Conservation (phyloP, 1,140 invertebrate species). For the Adoxophyes honmai region DNA sequence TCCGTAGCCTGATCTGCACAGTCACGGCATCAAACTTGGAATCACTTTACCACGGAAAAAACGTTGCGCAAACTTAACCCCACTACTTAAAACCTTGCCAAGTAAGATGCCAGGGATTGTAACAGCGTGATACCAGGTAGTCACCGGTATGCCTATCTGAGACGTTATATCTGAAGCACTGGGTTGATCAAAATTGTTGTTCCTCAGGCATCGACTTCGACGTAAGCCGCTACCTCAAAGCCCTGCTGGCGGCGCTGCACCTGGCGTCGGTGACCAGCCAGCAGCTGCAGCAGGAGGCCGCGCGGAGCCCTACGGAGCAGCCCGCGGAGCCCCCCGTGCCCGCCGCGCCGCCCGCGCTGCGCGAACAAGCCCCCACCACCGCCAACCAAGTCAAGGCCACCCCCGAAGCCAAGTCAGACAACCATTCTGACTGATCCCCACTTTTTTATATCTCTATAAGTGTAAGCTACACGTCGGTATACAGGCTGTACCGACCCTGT, state of each 20-base stretch:
- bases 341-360: conserved; percentile 36
- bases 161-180: no score
- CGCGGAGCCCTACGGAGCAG: conserved; percentile 44
- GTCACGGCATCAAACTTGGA: no score
- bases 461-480: conserved; percentile 2
- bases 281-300: conserved; percentile 68
- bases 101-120: no score
- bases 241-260: conserved; percentile 80
- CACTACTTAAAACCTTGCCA: no score
- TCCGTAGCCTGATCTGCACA: no score
- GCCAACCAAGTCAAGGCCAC: conserved; percentile 62
- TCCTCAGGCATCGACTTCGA: conserved; percentile 66
- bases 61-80: no score
- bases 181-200: conserved; percentile 14
- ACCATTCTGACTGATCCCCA: neutral
- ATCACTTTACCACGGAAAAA: no score
- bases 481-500: neutral
- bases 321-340: conserved; percentile 17
- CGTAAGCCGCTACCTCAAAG: conserved; percentile 80
- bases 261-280: conserved; percentile 81
- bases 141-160: no score
- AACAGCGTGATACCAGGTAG: no score
- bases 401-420: conserved; percentile 55
- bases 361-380: conserved; percentile 79
- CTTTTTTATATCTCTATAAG: neutral